Base-by-base conservation (phyloP, 2,113 vertebrate genomes). In the Spilogale gracilis region DNA sequence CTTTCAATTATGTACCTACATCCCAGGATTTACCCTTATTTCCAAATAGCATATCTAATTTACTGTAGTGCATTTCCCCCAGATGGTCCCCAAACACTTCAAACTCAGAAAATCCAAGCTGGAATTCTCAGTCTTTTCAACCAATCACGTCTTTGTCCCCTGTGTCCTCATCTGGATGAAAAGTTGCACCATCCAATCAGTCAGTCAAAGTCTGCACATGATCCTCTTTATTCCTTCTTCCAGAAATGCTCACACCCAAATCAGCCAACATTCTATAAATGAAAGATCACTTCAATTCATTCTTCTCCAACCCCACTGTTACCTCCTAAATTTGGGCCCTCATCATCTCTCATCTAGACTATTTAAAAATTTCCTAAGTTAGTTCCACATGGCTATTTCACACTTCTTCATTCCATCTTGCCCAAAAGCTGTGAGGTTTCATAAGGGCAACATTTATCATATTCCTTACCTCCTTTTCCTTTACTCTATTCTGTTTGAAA, bases 91-190 rank as follows among this genome's bases (percentile, higher is more conserved):
- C 11, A 93, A 38, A 38, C 17, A 93, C 52, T 4, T 86, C 50
- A 96, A 56, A 76, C 45, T 90, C 23, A 90, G 32, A 94, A 96
- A 94, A 25, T 58, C 14, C n/a, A 81, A 32, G 89, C 56, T 89
- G 20, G 14, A 83, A 92, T 76, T 81, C 60, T 85, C 25, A 84
- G 14, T 16, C 82, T 96, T 81, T 67, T 38, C 65, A 12, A 76
- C 43, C 63, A 74, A 1, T 73, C 71, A 67, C 0, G 1, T 61
- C 25, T 92, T 89, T 78, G 58, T 45, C 20, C 20, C 50, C 2
- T 25, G 78, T 50, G 25, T 65, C 50, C 6, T 86, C 71, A 0
- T 71, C 38, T 73, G 76, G 61, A 8, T 65, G 12, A 90, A 82
- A 60, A 56, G 27, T 83, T 82, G 23, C 50, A 71, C 30, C 87